These are phyloP conservation scores for Chionoecetes opilio DNA, from an alignment of 1,140 invertebrate genomes.

Conservation along the genomic window DNA sequence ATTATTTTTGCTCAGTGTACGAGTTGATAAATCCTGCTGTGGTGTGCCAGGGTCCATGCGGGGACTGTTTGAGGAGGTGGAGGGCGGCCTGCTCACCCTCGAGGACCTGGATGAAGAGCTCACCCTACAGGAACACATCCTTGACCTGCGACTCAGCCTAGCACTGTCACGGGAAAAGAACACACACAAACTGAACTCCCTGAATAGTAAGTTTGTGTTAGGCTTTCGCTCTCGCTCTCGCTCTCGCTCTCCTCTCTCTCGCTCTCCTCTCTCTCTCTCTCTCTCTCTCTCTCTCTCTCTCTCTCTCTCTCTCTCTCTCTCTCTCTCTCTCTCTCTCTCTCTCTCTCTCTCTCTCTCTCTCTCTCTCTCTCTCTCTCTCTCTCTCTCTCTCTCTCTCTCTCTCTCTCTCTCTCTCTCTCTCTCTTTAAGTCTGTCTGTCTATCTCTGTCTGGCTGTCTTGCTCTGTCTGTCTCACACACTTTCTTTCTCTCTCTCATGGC, in stretches of 20 bases:
- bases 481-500: no score
- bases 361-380: no score
- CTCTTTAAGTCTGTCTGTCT: no score
- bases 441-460: no score
- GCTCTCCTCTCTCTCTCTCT: no score
- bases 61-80: slow-evolving; percentile 79
- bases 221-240: background rate
- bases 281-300: no score
- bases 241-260: no score
- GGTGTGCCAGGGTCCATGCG: slow-evolving; percentile 72
- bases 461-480: background rate
- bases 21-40: background rate
- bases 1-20: background rate
- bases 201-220: slow-evolving; percentile 63
- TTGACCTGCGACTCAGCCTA: slow-evolving; percentile 75
- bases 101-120: slow-evolving; percentile 76
- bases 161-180: slow-evolving; percentile 74
- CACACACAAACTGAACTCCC: slow-evolving; percentile 72
- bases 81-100: slow-evolving; percentile 70
- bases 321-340: no score
- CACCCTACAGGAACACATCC: slow-evolving; percentile 73
- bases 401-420: no score
- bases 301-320: no score
- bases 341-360: no score
- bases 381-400: no score